Evolutionary conservation across 2,113 vertebrate genomes (phyloP).

Genomic region (Argyrosomus japonicus): DNA sequence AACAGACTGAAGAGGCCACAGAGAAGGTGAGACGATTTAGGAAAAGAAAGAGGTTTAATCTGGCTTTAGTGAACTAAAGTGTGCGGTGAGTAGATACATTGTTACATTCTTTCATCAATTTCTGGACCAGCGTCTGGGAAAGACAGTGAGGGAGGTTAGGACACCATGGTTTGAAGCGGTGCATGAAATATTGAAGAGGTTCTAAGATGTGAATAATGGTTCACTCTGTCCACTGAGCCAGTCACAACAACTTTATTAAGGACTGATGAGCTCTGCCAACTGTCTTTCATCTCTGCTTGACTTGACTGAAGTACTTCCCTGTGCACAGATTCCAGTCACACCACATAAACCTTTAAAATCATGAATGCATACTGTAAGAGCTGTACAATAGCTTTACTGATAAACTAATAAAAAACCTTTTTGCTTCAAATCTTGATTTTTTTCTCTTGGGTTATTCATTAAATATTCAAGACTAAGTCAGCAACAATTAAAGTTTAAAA

Average conservation of each 20-base stretch:
- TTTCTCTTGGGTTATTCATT: not conserved
- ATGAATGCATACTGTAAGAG: not conserved
- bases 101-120: conserved; percentile 50
- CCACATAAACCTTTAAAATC: not conserved
- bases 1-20: not conserved
- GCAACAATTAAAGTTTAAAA: not conserved
- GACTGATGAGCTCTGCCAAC: conserved; percentile 18
- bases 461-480: conserved; percentile 1
- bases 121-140: conserved; percentile 31
- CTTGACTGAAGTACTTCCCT: not conserved
- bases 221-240: conserved; percentile 19
- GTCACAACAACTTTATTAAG: conserved; percentile 36
- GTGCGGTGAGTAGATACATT: conserved; percentile 8
- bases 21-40: conserved; percentile 24
- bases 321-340: not conserved
- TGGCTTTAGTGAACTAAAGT: conserved; percentile 21
- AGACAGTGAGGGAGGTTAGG: conserved; percentile 29
- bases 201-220: conserved; percentile 58
- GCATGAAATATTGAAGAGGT: conserved; percentile 62
- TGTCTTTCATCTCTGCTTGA: not conserved
- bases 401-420: not conserved
- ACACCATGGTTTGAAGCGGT: conserved; percentile 20
- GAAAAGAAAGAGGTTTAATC: not conserved
- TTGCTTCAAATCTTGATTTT: not conserved
- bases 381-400: not conserved